Percentiles rank a stretch among this genome's conserved stretches.
Conservation (phyloP, 2,888 invertebrate species). For the Cyclophora punctaria region DNA sequence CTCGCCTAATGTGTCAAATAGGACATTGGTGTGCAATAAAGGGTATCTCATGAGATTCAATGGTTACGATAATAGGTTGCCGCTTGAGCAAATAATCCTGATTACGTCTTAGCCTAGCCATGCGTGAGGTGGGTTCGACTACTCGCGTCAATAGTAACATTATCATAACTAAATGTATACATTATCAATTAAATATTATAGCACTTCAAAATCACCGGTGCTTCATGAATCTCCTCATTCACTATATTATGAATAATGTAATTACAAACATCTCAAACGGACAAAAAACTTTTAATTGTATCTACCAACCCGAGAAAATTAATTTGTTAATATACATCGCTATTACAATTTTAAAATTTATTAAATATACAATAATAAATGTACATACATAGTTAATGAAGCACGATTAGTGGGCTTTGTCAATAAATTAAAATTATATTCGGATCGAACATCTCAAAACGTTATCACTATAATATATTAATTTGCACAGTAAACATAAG, state of each 20-base stretch:
- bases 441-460: constrained; percentile 38
- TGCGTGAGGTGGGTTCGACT: constrained; percentile 66
- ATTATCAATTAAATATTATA: constrained; percentile 35
- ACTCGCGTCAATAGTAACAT: constrained; percentile 40
- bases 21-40: constrained; percentile 54
- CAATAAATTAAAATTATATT: constrained; percentile 49
- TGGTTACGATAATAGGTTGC: constrained; percentile 62
- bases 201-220: constrained; percentile 51
- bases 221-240: constrained; percentile 46
- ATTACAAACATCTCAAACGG: constrained; percentile 44
- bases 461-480: constrained; percentile 35
- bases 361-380: constrained; percentile 41
- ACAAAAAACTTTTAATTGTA: constrained; percentile 50
- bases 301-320: constrained; percentile 68
- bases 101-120: constrained; percentile 61
- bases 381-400: constrained; percentile 57
- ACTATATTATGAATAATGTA: constrained; percentile 41
- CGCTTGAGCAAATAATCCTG: constrained; percentile 72
- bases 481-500: constrained; percentile 58
- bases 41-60: constrained; percentile 68
- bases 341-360: constrained; percentile 51
- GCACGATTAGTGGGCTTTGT: constrained; percentile 52
- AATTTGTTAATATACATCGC: constrained; percentile 27
- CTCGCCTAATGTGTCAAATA: constrained; percentile 54
- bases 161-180: constrained; percentile 34